These are phyloP conservation scores for Odontamblyopus rebecca DNA, from an alignment of 2,797 vertebrate species.

Conservation along the genomic window DNA sequence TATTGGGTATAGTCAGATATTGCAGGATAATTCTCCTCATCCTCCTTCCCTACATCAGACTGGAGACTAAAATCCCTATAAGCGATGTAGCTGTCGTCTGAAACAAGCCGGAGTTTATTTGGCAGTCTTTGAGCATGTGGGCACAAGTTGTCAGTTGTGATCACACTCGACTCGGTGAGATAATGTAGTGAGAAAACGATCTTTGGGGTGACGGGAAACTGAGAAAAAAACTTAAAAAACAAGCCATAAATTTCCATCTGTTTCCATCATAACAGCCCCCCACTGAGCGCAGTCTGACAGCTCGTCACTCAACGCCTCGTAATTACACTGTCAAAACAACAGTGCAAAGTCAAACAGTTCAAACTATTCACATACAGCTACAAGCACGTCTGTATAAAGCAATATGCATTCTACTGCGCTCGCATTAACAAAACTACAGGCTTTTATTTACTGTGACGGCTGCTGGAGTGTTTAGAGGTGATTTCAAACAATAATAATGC, in stretches of 20 bases:
- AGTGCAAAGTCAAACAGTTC: conserved; percentile 33
- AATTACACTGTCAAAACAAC: conserved; percentile 40
- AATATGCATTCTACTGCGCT: conserved; percentile 29
- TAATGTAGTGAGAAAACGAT: conserved; percentile 11
- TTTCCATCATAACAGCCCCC: conserved; percentile 33
- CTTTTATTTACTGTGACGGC: background rate
- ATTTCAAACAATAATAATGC: too few relatives aligned
- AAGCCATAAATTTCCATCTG: conserved; percentile 45
- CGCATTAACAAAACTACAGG: background rate
- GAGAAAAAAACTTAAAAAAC: conserved; percentile 8
- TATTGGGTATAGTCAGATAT: too few relatives aligned
- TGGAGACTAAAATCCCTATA: background rate
- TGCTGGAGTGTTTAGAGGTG: too few relatives aligned
- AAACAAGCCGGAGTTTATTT: background rate
- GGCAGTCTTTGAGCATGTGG: conserved; percentile 4
- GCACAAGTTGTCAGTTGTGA: conserved; percentile 10
- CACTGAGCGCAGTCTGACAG: conserved; percentile 40
- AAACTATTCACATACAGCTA: background rate
- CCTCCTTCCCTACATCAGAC: too few relatives aligned
- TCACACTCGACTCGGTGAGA: conserved; percentile 1
- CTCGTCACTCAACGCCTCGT: conserved; percentile 39
- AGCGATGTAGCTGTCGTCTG: background rate
- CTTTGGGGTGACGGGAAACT: conserved; percentile 17
- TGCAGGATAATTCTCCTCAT: background rate
- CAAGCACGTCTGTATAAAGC: conserved; percentile 10